phyloP scores from a whole-genome alignment of 2,797 vertebrate species.

The Pseudopleuronectes americanus region DNA sequence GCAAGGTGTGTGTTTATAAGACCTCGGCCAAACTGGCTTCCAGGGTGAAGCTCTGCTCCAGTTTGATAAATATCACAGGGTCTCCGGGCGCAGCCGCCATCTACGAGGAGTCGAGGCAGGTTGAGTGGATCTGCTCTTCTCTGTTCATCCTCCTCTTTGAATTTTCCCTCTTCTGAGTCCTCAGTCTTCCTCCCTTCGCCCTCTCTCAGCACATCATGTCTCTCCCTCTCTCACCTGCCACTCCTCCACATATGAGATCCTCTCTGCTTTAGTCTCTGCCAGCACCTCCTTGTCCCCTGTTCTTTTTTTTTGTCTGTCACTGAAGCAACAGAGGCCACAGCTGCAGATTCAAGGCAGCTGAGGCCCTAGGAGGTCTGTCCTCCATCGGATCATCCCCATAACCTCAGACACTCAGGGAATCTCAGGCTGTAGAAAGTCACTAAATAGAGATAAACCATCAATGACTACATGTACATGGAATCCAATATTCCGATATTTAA shows the following conservation, averaged over 20 bases:
- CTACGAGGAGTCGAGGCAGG: slow-evolving; percentile 2
- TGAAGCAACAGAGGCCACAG: slow-evolving; percentile 4
- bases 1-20: slow-evolving; percentile 13
- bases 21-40: slow-evolving; percentile 12
- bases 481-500: too few relatives aligned
- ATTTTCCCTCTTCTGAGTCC: not conserved
- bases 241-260: slow-evolving; percentile 10
- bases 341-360: slow-evolving; percentile 2
- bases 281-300: not conserved
- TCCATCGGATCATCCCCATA: too few relatives aligned
- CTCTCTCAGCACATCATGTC: not conserved
- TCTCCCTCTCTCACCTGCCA: slow-evolving; percentile 1
- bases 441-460: too few relatives aligned
- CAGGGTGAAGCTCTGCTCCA: slow-evolving; percentile 12
- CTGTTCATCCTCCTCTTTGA: slow-evolving; percentile 10
- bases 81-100: slow-evolving; percentile 16
- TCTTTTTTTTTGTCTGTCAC: not conserved
- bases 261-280: slow-evolving; percentile 34
- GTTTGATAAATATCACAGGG: slow-evolving; percentile 39
- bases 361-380: not conserved
- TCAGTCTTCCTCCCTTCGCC: not conserved
- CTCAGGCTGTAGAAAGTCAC: too few relatives aligned
- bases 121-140: slow-evolving; percentile 19
- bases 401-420: too few relatives aligned
- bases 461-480: too few relatives aligned